These are phyloP conservation scores for Brachyptera risi DNA, from an alignment of 2,888 invertebrate genomes.

Conservation along the genomic window DNA sequence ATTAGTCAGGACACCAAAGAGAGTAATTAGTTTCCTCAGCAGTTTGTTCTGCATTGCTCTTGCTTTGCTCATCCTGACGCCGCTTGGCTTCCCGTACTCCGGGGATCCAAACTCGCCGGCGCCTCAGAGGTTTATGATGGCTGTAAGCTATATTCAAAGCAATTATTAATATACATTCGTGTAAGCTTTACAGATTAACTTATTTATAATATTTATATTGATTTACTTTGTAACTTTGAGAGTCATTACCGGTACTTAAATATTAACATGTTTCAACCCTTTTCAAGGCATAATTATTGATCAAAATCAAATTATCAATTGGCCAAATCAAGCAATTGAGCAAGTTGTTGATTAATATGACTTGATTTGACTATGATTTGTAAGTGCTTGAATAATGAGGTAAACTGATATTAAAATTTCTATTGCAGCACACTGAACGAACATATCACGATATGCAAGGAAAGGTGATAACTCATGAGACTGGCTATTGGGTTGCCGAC, in stretches of 20 bases:
- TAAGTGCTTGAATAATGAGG: no score
- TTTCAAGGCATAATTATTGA: no score
- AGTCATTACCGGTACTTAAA: no score
- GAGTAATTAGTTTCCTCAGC: slow-evolving; percentile 50
- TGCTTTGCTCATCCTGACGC: slow-evolving; percentile 58
- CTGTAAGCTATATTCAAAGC: slow-evolving; percentile 55
- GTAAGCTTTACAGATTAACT: no score
- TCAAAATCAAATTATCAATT: no score
- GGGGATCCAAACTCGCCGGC: slow-evolving; percentile 56
- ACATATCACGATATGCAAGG: slow-evolving; percentile 54
- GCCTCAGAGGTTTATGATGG: slow-evolving; percentile 71
- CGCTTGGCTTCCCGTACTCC: slow-evolving; percentile 70
- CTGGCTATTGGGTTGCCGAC: slow-evolving; percentile 68
- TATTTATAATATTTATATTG: no score
- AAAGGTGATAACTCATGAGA: slow-evolving; percentile 47
- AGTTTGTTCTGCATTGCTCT: slow-evolving; percentile 53
- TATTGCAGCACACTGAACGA: slow-evolving; percentile 56
- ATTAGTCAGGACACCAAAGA: slow-evolving; percentile 47
- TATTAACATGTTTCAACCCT: no score
- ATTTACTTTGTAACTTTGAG: no score
- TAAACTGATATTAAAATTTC: not conserved
- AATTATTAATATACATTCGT: no score
- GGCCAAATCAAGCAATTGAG: no score
- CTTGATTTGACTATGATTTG: no score
- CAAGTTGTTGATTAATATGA: no score